phyloP scores from a whole-genome alignment of 37 sponge, comb jelly and placozoan species.

The Amphimedon queenslandica region DNA sequence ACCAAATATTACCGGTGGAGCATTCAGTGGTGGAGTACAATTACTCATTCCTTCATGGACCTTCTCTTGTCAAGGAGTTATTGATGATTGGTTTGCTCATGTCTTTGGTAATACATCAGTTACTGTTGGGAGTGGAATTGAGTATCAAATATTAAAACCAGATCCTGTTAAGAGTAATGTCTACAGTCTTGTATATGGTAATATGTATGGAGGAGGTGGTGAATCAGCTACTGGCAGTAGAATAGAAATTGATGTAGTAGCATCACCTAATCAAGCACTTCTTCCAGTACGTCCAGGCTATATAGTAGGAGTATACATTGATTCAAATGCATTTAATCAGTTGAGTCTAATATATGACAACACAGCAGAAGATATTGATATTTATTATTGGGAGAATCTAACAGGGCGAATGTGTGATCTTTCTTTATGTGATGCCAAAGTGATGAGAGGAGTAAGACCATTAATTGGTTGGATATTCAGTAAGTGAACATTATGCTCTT shows the following conservation, averaged over 20 bases:
- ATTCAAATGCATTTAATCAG: background rate
- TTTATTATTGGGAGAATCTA: slow-evolving; percentile 5
- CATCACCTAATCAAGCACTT: no score
- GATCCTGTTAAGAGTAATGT: background rate
- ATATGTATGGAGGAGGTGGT: background rate
- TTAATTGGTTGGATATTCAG: background rate
- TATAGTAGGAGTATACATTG: slow-evolving; percentile 2
- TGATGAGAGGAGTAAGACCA: background rate
- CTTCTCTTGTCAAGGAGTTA: background rate
- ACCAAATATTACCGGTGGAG: background rate
- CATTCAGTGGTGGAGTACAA: background rate
- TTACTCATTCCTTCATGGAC: background rate
- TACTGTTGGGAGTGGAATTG: background rate
- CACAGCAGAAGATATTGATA: background rate
- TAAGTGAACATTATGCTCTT: no score
- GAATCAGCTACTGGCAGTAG: background rate
- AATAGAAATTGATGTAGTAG: background rate
- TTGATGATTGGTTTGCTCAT: background rate
- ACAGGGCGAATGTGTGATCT: background rate
- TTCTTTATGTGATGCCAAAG: background rate
- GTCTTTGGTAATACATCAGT: background rate
- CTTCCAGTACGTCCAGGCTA: background rate
- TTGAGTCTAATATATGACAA: background rate
- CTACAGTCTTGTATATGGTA: slow-evolving; percentile 4
- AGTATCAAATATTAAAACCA: slow-evolving; percentile 4